Evolutionary conservation across 2,797 vertebrate genomes (phyloP).

Genomic region (Dicrostonyx torquatus): DNA sequence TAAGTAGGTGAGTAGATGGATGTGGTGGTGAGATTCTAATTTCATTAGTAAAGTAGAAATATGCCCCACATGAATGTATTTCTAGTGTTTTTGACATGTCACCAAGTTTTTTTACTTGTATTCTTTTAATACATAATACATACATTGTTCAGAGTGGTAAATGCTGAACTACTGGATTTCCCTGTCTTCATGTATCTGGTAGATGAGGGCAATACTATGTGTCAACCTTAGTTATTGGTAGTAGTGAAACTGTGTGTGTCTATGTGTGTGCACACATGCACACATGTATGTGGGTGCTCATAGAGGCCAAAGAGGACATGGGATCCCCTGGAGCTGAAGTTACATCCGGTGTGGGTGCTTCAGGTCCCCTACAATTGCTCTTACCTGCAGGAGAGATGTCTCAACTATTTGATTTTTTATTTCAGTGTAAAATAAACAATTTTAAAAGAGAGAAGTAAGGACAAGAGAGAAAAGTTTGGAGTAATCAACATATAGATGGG

Average conservation of each 20-base stretch:
- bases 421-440: not conserved
- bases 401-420: constrained; percentile 1
- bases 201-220: not conserved
- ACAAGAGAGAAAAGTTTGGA: not conserved
- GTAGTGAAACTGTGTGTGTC: not conserved
- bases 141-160: constrained; percentile 14
- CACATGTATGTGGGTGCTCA: too few relatives aligned
- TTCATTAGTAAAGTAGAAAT: constrained; percentile 46
- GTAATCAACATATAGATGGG: not conserved
- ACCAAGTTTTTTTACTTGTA: not conserved
- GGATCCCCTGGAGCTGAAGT: not conserved
- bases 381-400: not conserved
- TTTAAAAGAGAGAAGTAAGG: not conserved
- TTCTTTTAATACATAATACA: not conserved
- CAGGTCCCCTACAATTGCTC: not conserved
- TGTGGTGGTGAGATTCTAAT: not conserved
- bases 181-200: not conserved
- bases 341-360: not conserved
- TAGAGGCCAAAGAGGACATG: not conserved
- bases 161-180: constrained; percentile 1
- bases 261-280: not conserved
- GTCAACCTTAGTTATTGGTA: not conserved
- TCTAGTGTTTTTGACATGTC: not conserved
- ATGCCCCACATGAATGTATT: not conserved
- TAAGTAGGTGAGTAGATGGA: not conserved